Evolutionary conservation across 2,888 invertebrate species (phyloP).

Genomic region (Euclidia mi): DNA sequence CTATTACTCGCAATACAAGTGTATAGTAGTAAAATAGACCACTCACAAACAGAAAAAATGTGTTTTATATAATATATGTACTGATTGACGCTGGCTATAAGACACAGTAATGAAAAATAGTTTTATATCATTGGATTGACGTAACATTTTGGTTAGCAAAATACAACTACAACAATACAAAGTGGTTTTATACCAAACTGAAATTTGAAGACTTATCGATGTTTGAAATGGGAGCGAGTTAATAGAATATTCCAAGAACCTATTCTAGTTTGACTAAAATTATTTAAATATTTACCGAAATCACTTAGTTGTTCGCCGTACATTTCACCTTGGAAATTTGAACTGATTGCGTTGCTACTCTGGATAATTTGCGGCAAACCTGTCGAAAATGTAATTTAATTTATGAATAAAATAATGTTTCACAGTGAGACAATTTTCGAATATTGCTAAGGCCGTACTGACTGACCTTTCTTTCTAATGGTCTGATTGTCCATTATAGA

Average conservation of each 20-base stretch:
- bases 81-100: no score
- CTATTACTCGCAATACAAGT: no score
- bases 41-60: no score
- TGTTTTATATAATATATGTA: no score
- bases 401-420: slow-evolving; percentile 21
- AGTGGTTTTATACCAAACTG: background rate
- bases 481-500: slow-evolving; percentile 83
- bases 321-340: slow-evolving; percentile 85
- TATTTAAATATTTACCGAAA: slow-evolving; percentile 72
- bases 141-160: no score
- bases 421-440: slow-evolving; percentile 3
- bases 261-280: slow-evolving; percentile 19
- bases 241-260: slow-evolving; percentile 11
- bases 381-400: slow-evolving; percentile 53
- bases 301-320: slow-evolving; percentile 84
- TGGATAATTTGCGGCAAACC: slow-evolving; percentile 77
- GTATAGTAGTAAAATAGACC: no score
- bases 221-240: background rate
- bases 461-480: slow-evolving; percentile 82
- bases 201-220: background rate
- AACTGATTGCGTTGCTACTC: slow-evolving; percentile 80
- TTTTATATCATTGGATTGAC: no score
- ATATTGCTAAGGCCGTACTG: background rate
- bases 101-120: no score
- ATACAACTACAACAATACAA: no score